Evolutionary conservation across 2,888 invertebrate species (phyloP).

Genomic region (Marasmarcha lunaedactyla): DNA sequence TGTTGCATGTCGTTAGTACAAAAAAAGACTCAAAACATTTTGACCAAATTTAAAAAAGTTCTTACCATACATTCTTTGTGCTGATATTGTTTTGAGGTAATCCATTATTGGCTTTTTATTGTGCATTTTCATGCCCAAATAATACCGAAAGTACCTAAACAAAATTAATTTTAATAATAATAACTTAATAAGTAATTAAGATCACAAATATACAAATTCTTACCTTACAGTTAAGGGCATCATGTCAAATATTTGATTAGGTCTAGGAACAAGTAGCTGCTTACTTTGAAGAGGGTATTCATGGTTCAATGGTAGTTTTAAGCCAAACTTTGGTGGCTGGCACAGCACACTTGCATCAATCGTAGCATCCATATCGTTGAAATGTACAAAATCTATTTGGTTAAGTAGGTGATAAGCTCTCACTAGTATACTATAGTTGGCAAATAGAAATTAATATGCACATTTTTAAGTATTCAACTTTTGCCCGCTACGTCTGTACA

Average conservation of each 20-base stretch:
- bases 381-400: too few relatives aligned
- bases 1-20: neutral
- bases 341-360: constrained; percentile 16
- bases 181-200: neutral
- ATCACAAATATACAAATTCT: constrained; percentile 5
- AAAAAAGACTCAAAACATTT: neutral
- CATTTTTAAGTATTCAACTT: too few relatives aligned
- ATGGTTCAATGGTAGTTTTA: constrained; percentile 81
- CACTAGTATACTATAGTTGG: too few relatives aligned
- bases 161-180: constrained; percentile 1
- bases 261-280: constrained; percentile 73
- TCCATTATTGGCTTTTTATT: constrained; percentile 84
- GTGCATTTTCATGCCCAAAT: constrained; percentile 72
- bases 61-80: constrained; percentile 88
- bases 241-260: constrained; percentile 77
- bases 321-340: constrained; percentile 74
- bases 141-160: constrained; percentile 80
- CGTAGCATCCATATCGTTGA: too few relatives aligned
- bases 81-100: constrained; percentile 76
- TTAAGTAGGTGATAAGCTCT: too few relatives aligned
- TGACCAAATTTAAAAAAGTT: too few relatives aligned
- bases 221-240: constrained; percentile 81
- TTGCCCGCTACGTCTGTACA: too few relatives aligned
- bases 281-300: constrained; percentile 79
- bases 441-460: too few relatives aligned